Conservation (phyloP, 2,888 invertebrate species). For the Eupithecia insigniata region DNA sequence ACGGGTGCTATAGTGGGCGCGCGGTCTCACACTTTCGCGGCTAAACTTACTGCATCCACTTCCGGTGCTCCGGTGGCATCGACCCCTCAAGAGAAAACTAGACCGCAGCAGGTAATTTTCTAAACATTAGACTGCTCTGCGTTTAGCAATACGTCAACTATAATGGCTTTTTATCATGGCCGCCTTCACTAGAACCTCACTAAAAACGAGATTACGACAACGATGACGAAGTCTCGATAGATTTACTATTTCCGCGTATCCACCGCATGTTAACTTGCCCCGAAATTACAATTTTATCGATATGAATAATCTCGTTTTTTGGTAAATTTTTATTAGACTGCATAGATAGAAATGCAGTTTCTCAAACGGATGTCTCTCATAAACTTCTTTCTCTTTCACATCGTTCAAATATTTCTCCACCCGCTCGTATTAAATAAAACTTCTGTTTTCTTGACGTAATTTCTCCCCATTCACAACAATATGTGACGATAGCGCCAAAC, state of each 20-base stretch:
- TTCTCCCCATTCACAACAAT: background rate
- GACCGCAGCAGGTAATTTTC: constrained; percentile 43
- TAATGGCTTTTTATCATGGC: no score
- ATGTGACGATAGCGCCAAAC: background rate
- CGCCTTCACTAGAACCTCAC: no score
- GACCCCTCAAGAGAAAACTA: constrained; percentile 53
- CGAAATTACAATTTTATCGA: no score
- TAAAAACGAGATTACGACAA: no score
- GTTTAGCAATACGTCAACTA: no score
- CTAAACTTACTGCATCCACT: constrained; percentile 85
- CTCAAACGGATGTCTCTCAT: no score
- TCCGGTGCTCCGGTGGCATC: constrained; percentile 45
- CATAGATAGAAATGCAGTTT: no score
- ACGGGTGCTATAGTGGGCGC: constrained; percentile 82
- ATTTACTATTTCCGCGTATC: no score
- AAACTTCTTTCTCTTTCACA: no score
- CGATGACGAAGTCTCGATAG: no score
- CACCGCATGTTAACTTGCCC: no score
- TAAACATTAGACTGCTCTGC: background rate
- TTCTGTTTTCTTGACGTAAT: background rate
- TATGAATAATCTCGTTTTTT: background rate
- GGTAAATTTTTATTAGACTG: background rate
- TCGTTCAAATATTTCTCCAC: background rate
- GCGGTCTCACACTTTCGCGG: constrained; percentile 89
- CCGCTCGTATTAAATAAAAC: no score